A percentile compares a stretch with the other conserved stretches of the same genome.
Evolutionary conservation across 2,888 invertebrate species (phyloP).

Genomic region (Epicampocera succincta): DNA sequence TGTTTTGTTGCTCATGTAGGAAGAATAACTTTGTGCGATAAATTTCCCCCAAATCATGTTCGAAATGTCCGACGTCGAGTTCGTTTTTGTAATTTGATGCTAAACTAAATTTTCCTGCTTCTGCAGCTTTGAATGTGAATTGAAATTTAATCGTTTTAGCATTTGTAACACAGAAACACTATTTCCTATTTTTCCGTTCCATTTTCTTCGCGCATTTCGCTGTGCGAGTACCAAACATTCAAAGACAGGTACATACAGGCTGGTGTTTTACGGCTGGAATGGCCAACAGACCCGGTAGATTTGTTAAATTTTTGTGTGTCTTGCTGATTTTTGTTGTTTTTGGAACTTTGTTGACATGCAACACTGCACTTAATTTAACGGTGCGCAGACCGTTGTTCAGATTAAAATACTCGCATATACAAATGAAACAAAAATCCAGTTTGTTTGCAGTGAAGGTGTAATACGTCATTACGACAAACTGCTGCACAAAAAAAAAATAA

Average conservation of each 20-base stretch:
- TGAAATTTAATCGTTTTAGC: constrained; percentile 46
- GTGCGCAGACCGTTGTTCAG: constrained; percentile 38
- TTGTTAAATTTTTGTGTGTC: constrained; percentile 21
- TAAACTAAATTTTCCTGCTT: constrained; percentile 19
- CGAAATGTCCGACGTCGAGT: neutral
- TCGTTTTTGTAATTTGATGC: constrained; percentile 10
- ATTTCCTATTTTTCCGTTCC: constrained; percentile 44
- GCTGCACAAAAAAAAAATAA: constrained; percentile 2
- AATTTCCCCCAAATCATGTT: neutral
- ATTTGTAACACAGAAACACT: constrained; percentile 60
- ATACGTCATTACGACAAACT: constrained; percentile 40
- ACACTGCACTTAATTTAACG: constrained; percentile 56
- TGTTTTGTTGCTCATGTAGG: too few species aligned
- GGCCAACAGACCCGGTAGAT: constrained; percentile 47
- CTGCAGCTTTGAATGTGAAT: constrained; percentile 7
- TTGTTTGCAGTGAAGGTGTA: constrained; percentile 51
- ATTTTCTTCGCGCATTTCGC: constrained; percentile 9
- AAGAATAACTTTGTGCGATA: too few species aligned
- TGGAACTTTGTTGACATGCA: constrained; percentile 55
- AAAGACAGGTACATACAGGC: constrained; percentile 22
- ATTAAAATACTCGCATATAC: constrained; percentile 19
- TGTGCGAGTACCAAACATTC: constrained; percentile 39
- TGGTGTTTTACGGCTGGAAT: constrained; percentile 27
- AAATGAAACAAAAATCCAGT: constrained; percentile 44
- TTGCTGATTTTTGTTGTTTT: constrained; percentile 6